Evolutionary conservation across 2,888 invertebrate genomes (phyloP), one percentile per base, ranked within the genome.

Genomic region (Eutolmus rufibarbis): DNA sequence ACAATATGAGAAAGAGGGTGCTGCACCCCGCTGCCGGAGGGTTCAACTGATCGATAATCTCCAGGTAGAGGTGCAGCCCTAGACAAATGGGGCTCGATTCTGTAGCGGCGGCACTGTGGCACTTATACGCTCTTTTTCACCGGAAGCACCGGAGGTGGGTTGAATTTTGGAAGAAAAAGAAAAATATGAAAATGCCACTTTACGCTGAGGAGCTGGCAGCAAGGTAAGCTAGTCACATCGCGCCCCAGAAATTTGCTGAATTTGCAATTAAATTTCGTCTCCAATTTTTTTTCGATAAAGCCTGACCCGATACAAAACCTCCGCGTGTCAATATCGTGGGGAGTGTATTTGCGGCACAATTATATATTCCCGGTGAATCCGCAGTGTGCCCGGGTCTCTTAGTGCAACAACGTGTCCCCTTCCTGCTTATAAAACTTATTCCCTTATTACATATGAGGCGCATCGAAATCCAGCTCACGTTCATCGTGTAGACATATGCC

Each of bases 401-500:
- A 34, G 57, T 82, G 57, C 82, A 82, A 57, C 82, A 82, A 57
- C 51, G 82, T 56, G 56, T 82, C 23, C 56, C 57, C 31, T 82
- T 56, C 57, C 34, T 56, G 19, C 28, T 56, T 82, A 51, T 82
- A 82, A 19, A 57, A n/a, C 51, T 37, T 82, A 51, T 82, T 51
- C 82, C 57, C 82, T 19, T 82, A 82, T 56, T 31, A 82, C 51
- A 82, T 37, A 56, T 82, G 57, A 56, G 56, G n/a, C 31, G 9
- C 51, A 82, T 82, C 28, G 82, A 31, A n/a, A 82, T 34, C 34
- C 82, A 37, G 28, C 82, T 82, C 82, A 82, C 82, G 82, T 82
- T 31, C 82, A 31, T 57, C 31, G 56, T 82, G 82, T 82, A 82
- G 82, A 82, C 82, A 82, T 82, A 57, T 82, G 56, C 82, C 57